Conservation (phyloP, 2,888 invertebrate species). For the Spialia ferax region DNA sequence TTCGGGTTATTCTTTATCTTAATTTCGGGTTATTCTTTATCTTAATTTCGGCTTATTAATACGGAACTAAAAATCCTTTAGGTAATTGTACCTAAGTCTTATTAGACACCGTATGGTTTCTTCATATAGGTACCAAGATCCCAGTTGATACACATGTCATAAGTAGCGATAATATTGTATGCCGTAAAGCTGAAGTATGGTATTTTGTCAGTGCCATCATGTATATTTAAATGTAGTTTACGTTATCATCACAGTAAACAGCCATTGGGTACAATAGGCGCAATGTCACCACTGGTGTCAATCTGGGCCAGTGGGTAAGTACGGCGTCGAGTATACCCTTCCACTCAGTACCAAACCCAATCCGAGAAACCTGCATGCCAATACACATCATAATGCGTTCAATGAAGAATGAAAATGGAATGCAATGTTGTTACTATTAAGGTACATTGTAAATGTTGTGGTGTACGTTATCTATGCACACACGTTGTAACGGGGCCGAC, state of each 20-base stretch:
- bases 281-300: slow-evolving; percentile 63
- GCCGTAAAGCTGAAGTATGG: background rate
- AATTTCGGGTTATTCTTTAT: too few species aligned
- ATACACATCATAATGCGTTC: slow-evolving; percentile 24
- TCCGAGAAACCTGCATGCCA: slow-evolving; percentile 2
- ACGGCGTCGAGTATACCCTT: slow-evolving; percentile 43
- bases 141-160: background rate
- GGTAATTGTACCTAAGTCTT: too few species aligned
- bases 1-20: too few species aligned
- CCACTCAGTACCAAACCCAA: slow-evolving; percentile 22
- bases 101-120: too few species aligned
- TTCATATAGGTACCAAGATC: too few species aligned
- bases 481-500: slow-evolving; percentile 59
- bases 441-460: slow-evolving; percentile 34
- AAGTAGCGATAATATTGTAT: background rate
- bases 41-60: too few species aligned
- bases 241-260: slow-evolving; percentile 55
- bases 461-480: slow-evolving; percentile 53
- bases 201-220: background rate
- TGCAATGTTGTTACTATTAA: slow-evolving; percentile 14
- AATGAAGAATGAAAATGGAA: slow-evolving; percentile 15
- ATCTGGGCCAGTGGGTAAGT: slow-evolving; percentile 66
- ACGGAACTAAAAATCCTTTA: too few species aligned
- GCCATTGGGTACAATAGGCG: slow-evolving; percentile 54
- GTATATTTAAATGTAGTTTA: slow-evolving; percentile 16